Conservation (phyloP, 2,888 invertebrate genomes). For the Eupithecia centaureata region DNA sequence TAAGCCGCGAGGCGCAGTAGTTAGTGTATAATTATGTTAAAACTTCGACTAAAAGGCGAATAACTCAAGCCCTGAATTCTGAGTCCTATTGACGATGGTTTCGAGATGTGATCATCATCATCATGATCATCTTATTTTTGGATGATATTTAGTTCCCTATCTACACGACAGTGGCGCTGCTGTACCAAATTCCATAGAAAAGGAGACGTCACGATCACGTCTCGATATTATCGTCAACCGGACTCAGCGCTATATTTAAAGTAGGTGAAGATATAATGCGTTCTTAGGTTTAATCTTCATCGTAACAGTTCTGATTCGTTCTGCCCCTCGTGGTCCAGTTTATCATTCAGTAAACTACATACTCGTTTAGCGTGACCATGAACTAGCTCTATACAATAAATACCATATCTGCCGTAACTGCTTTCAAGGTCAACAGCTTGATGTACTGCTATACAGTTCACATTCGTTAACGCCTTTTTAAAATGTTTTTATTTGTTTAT, state of each 20-base stretch:
- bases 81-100: no score
- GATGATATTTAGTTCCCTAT: no score
- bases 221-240: no score
- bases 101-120: no score
- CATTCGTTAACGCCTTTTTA: constrained; percentile 22
- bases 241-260: no score
- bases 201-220: no score
- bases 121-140: no score
- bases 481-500: no score
- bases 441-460: constrained; percentile 43
- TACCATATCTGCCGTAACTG: constrained; percentile 44
- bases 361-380: constrained; percentile 45
- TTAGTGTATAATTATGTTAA: no score
- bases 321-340: constrained; percentile 40
- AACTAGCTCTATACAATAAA: constrained; percentile 44
- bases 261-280: background rate
- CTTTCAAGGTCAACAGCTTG: constrained; percentile 56
- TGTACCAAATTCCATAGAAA: no score
- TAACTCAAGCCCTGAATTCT: background rate
- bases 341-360: constrained; percentile 41
- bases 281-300: constrained; percentile 12
- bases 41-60: background rate
- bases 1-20: no score
- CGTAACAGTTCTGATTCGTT: constrained; percentile 41
- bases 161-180: no score